Evolutionary conservation across 2,888 invertebrate genomes (phyloP), one percentile per base, ranked within the genome.

Genomic region (Charanyca ferruginea): DNA sequence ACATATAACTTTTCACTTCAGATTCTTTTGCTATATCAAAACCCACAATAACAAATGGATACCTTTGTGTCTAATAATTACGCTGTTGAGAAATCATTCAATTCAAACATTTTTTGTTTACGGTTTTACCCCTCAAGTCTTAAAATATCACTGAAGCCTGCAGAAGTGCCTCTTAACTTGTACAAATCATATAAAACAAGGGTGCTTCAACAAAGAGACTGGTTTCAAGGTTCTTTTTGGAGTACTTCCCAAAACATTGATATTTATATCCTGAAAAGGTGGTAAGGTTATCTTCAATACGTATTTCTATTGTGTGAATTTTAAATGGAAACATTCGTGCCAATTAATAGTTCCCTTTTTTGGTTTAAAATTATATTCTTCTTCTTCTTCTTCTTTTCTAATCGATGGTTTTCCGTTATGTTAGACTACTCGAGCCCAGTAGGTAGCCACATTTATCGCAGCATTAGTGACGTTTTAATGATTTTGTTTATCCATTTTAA

Each of bases 91-190:
- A 72, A 63, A 72, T 42, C 22, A 51, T 25, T 16, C 22, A 72
- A 35, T 11, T 11, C 25, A 5, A 48, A 22, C 11, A 16, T 11
- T 48, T 53, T 67, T 53, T 67, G 44, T 67, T 66, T 42, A 41
- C 13, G 20, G 18, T 32, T 22, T 11, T 23, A n/a, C n/a, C n/a
- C 38, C 48, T 48, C 20, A 53, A 28, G 23, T 66, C 48, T 64
- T 20, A 32, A 53, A 75, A 71, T 49, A 48, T 57, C 57, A 42
- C 3, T 16, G 52, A 65, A 60, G 32, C 62, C 51, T 28, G 47
- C 41, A 38, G 53, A 79, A 70, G 38, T 48, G 13, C 13, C 18
- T 3, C 61, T 66, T 38, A 60, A 74, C 49, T 64, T 66, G 42
- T 28, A 49, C 32, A 51, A 65, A 49, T 48, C 23, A 49, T 47